These are phyloP conservation scores for Acanthosoma haemorrhoidale DNA, from an alignment of 2,888 invertebrate species.

Conservation along the genomic window DNA sequence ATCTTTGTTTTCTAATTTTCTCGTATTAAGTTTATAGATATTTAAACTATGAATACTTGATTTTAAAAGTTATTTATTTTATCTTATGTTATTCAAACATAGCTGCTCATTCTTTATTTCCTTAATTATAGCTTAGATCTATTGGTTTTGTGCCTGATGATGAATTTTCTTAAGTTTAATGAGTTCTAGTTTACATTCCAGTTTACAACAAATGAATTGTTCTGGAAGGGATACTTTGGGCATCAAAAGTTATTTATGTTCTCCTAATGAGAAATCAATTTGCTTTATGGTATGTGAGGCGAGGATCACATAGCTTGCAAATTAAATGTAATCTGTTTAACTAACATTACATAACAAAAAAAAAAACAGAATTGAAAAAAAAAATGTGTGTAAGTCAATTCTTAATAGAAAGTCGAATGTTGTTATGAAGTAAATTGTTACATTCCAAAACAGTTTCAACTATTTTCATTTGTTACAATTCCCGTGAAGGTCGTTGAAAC, in stretches of 20 bases:
- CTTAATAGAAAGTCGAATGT: slow-evolving; percentile 17
- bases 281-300: slow-evolving; percentile 34
- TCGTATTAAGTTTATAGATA: slow-evolving; percentile 15
- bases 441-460: slow-evolving; percentile 36
- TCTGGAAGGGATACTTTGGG: slow-evolving; percentile 41
- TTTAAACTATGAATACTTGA: slow-evolving; percentile 25
- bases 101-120: slow-evolving; percentile 28
- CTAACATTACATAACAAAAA: slow-evolving; percentile 21
- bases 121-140: slow-evolving; percentile 29
- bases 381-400: slow-evolving; percentile 27
- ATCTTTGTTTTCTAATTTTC: slow-evolving; percentile 21
- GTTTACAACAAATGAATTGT: slow-evolving; percentile 28
- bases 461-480: slow-evolving; percentile 27
- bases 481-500: slow-evolving; percentile 29
- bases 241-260: slow-evolving; percentile 36
- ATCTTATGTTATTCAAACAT: slow-evolving; percentile 23
- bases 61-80: slow-evolving; percentile 22
- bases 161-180: slow-evolving; percentile 33
- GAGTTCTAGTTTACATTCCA: slow-evolving; percentile 39
- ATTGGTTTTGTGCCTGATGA: slow-evolving; percentile 35
- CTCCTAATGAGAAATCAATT: slow-evolving; percentile 19
- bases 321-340: slow-evolving; percentile 20
- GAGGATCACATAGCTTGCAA: slow-evolving; percentile 35
- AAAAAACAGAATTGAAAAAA: not conserved
- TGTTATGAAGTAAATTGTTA: slow-evolving; percentile 30